phyloP scores from a whole-genome alignment of 2,888 invertebrate genomes.

The Temnothorax rugatulus region DNA sequence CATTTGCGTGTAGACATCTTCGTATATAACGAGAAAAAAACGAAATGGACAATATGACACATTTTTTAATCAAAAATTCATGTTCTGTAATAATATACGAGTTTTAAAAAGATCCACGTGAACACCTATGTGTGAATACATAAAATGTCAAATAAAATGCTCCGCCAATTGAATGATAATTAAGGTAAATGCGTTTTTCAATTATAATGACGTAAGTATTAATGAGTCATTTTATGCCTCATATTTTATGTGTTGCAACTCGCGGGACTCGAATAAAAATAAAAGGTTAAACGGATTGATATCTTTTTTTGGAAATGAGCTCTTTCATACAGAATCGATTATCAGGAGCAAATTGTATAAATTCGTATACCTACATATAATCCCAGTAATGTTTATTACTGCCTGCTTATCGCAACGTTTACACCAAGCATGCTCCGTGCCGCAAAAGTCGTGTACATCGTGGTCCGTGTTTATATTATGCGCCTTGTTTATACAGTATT shows the following conservation, averaged over 20 bases:
- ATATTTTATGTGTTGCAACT: not conserved
- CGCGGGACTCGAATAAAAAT: not conserved
- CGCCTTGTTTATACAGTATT: constrained; percentile 30
- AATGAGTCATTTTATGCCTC: not conserved
- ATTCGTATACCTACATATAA: not conserved
- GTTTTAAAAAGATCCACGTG: not conserved
- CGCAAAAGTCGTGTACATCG: not conserved
- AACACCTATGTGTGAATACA: not conserved
- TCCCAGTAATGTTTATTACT: not conserved
- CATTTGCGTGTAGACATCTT: not conserved
- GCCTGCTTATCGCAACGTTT: constrained; percentile 29
- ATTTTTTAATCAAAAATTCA: constrained; percentile 2
- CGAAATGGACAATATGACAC: not conserved
- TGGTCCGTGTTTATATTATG: not conserved
- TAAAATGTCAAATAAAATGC: not conserved
- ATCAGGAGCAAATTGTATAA: constrained; percentile 3
- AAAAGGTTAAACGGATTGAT: not conserved
- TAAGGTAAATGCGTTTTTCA: not conserved
- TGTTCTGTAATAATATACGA: not conserved
- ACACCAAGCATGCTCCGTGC: not conserved
- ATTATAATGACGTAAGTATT: not conserved
- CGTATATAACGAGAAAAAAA: not conserved
- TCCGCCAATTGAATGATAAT: not conserved
- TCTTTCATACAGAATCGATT: not conserved
- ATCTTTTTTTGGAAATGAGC: not conserved